Evolutionary conservation across 2,113 vertebrate genomes (phyloP), one percentile per base, ranked within the genome.

Genomic region (Channa maculata): DNA sequence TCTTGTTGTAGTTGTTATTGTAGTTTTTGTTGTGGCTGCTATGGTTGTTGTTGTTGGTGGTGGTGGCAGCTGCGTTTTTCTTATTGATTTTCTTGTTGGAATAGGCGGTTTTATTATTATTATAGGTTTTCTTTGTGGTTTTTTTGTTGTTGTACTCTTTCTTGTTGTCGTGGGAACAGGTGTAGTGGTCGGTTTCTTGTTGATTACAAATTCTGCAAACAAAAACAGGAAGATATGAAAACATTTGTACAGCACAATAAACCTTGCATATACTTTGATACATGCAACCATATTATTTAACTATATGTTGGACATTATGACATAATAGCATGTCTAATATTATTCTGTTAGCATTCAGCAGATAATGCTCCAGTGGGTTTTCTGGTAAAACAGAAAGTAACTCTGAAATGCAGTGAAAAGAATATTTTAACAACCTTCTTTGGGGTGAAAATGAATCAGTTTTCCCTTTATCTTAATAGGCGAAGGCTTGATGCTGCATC

Each of bases 391-490:
- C 5, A 37, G n/a, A 39, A 10, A 3, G 0, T 14, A 46, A 48
- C 12, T 14, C 24, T 8, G 6, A 9, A n/a, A 6, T 1, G 8
- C 34, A n/a, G 13, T 36, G 5, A 50, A 3, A 13, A 2, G 44
- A 12, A 39, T 8, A 0, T 5, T 41, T 51, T 2, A 10, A 83
- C 88, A 83, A 95, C 95, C 94, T 81, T 94, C 89, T 82, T 77
- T 94, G n/a, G 95, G 95, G 12, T 88, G 45, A 68, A 96, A 96
- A 72, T 91, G 89, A 75, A 95, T 77, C 64, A 95, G 82, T 84
- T 95, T 95, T 52, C 95, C 94, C 24, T 94, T 94, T 53, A 95
- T 82, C 6, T 91, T 91, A 8, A 95, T 83, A 13, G 90, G 89
- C 6, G 53, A 65, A 1, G 93, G 92, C 50, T 92, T 95, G 48